Evolutionary conservation across 2,888 invertebrate genomes (phyloP), one percentile per base, ranked within the genome.

Genomic region (Mechanitis messenoides): DNA sequence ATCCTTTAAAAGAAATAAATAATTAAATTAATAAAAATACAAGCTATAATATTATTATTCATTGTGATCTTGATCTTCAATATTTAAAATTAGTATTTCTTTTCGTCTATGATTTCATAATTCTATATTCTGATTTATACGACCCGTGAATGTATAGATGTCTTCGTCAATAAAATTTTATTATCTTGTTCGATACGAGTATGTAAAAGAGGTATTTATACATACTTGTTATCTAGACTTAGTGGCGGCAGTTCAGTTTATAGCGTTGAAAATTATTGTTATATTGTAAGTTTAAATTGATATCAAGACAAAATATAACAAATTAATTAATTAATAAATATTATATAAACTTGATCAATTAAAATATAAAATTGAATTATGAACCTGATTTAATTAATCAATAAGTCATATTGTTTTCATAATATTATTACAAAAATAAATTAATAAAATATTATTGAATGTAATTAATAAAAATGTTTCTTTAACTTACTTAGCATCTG

Each of bases 111-210:
- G 71, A 80, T 79, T 80, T 77, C 71, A 78, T 80, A 79, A 81
- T 77, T 69, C 69, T 64, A 74, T 76, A 73, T 42, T 76, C 72
- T 80, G 78, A 86, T 87, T 84, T 85, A 83, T 83, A 72, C 75
- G 74, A 79, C 75, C 75, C 71, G 77, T 81, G 77, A 76, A 78
- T 82, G 80, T 69, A 80, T 84, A 87, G 86, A 83, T 88, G 85
- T 84, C 79, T 75, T 59, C 67, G 77, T 77, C 80, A 75, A 89
- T 88, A 87, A 88, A 88, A 83, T 85, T 88, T 89, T 83, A 89
- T 78, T 84, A 85, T 74, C 78, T 80, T 80, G 70, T 75, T 68
- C 81, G 76, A 83, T 81, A 80, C 83, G 31, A 73, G 81, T 87
- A 88, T 89, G 87, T 75, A 75, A 89, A 82, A 71, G 72, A 68